Evolutionary conservation across 2,113 vertebrate genomes (phyloP).

Genomic region (Erpornis zantholeuca): DNA sequence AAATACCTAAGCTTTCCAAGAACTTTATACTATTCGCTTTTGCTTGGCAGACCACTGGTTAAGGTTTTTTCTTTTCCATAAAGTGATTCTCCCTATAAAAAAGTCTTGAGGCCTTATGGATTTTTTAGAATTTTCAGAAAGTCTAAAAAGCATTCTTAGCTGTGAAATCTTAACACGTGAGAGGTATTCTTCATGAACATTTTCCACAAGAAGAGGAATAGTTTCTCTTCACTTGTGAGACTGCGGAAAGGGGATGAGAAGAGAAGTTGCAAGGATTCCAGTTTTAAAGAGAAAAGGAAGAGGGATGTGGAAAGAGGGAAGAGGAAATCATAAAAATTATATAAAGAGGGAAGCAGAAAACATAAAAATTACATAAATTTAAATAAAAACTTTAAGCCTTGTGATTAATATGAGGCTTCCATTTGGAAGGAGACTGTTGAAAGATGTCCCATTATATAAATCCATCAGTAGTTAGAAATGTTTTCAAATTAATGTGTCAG

Average conservation of each 20-base stretch:
- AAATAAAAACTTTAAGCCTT: background rate
- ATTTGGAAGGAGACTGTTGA: background rate
- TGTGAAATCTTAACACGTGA: background rate
- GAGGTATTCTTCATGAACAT: background rate
- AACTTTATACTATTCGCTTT: background rate
- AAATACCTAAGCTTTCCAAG: background rate
- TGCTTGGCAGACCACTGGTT: background rate
- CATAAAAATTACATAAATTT: background rate
- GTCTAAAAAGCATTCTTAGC: background rate
- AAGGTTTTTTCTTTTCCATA: background rate
- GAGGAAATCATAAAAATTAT: background rate
- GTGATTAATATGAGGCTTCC: background rate
- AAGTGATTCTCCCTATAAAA: background rate
- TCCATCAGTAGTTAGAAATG: background rate
- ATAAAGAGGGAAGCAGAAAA: background rate
- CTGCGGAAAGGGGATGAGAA: rapidly evolving
- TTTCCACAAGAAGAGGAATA: background rate
- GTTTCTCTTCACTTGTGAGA: background rate
- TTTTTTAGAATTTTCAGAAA: background rate
- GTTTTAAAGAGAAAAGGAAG: background rate
- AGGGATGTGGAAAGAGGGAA: background rate
- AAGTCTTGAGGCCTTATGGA: background rate
- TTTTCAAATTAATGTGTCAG: background rate
- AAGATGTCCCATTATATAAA: background rate
- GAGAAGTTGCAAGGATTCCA: background rate